These are phyloP conservation scores for Oikopleura vanhoeffeni DNA, from an alignment of 23 tunicate genomes.

Conservation along the genomic window DNA sequence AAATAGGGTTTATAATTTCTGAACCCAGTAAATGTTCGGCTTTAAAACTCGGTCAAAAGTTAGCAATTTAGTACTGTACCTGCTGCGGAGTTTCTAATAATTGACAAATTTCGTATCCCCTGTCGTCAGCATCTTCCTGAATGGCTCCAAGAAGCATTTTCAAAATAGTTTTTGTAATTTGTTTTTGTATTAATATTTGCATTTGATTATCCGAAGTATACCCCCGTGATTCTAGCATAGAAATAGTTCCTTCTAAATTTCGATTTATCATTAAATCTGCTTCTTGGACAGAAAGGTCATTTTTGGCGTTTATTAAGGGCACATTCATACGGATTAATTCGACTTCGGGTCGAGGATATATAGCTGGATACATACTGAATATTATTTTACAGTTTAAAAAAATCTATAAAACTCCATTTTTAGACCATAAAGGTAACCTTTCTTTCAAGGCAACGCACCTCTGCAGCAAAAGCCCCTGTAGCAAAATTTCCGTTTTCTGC, in stretches of 20 bases:
- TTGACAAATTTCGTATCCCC: slow-evolving; percentile 8
- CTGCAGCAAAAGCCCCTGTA: too few relatives aligned
- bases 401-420: too few relatives aligned
- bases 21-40: too few relatives aligned
- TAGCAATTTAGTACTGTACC: too few relatives aligned
- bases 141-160: background rate
- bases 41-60: too few relatives aligned
- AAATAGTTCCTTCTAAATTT: background rate
- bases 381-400: too few relatives aligned
- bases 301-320: background rate
- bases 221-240: background rate
- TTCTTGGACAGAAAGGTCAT: background rate
- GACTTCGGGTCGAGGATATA: background rate
- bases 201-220: background rate
- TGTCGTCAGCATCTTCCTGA: background rate
- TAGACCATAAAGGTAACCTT: too few relatives aligned
- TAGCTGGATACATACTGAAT: background rate
- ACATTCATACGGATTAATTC: background rate
- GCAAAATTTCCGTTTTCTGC: too few relatives aligned
- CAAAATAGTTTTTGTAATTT: background rate
- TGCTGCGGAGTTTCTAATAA: background rate
- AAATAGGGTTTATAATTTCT: too few relatives aligned
- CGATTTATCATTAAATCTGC: background rate
- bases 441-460: too few relatives aligned
- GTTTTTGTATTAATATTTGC: background rate